These are phyloP conservation scores for Sigmodon hispidus DNA, from an alignment of 2,113 vertebrate genomes.

Conservation along the genomic window DNA sequence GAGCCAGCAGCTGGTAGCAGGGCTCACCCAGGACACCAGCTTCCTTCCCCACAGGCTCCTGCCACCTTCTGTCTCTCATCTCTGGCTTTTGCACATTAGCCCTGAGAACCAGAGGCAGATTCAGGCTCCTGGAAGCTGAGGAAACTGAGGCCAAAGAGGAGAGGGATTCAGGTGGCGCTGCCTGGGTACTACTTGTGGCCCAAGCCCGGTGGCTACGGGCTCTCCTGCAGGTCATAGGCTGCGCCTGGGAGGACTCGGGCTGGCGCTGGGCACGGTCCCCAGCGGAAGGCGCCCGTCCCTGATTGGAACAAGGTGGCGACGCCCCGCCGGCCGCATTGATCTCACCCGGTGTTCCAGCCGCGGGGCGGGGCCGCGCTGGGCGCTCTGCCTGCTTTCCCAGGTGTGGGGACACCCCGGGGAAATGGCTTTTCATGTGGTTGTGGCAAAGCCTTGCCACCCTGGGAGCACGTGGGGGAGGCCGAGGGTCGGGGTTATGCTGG, in stretches of 20 bases:
- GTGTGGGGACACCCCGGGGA: constrained; percentile 79
- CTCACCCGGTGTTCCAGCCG: constrained; percentile 79
- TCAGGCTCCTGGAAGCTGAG: not conserved
- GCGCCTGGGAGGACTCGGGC: not conserved
- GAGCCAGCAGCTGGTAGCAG: not conserved
- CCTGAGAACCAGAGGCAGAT: not conserved
- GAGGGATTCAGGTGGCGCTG: not conserved
- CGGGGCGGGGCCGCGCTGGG: constrained; percentile 65
- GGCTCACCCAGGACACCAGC: not conserved
- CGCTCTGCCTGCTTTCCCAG: constrained; percentile 73
- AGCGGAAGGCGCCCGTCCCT: constrained; percentile 72
- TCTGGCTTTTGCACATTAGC: not conserved
- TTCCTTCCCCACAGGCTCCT: not conserved
- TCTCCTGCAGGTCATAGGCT: not conserved
- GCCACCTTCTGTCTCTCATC: not conserved
- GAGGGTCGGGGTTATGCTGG: constrained; percentile 44
- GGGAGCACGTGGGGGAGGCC: constrained; percentile 71
- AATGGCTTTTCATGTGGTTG: constrained; percentile 78
- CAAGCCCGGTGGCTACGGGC: too few relatives aligned
- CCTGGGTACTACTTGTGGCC: not conserved
- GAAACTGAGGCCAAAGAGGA: constrained; percentile 6
- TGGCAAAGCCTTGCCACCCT: constrained; percentile 74
- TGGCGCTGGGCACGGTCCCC: constrained; percentile 50
- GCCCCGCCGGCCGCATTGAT: constrained; percentile 63
- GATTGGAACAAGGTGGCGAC: constrained; percentile 78